Percentiles rank a stretch among this genome's conserved stretches.
Evolutionary conservation across 2,113 vertebrate genomes (phyloP).

Genomic region (Prionailurus viverrinus): DNA sequence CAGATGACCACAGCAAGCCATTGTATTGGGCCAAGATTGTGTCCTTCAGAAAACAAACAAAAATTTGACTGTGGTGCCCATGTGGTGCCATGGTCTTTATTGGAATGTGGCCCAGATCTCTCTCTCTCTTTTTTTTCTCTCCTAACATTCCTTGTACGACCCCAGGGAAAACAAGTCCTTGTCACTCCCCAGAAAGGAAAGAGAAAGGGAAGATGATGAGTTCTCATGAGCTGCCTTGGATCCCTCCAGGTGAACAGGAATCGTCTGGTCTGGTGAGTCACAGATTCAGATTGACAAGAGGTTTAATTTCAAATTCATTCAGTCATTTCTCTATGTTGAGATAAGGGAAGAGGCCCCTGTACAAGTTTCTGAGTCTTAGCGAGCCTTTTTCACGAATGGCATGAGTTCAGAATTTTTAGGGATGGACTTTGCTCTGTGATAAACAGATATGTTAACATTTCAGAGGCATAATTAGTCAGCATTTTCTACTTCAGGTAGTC

Average conservation of each 20-base stretch:
- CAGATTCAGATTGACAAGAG: neutral
- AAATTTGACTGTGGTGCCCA: neutral
- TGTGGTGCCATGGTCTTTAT: neutral
- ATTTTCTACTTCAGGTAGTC: constrained; percentile 1
- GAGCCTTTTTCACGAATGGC: neutral
- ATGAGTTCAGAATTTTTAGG: neutral
- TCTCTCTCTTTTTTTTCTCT: neutral
- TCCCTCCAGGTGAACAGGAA: neutral
- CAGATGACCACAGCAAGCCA: neutral
- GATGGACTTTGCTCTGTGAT: neutral
- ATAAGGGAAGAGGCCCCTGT: neutral
- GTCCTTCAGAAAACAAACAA: neutral
- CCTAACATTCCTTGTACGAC: neutral
- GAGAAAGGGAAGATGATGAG: neutral
- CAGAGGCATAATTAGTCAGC: neutral
- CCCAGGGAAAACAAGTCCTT: neutral
- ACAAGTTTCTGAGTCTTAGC: neutral
- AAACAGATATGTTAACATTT: neutral
- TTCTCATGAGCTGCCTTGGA: neutral
- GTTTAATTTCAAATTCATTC: neutral
- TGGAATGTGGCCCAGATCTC: neutral
- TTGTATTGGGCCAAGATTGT: neutral
- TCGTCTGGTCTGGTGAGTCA: neutral
- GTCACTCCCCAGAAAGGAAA: neutral
- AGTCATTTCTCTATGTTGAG: neutral